Evolutionary conservation across 64 coral and sea anemone species (phyloP).

Genomic region (Stichodactyla helianthus): DNA sequence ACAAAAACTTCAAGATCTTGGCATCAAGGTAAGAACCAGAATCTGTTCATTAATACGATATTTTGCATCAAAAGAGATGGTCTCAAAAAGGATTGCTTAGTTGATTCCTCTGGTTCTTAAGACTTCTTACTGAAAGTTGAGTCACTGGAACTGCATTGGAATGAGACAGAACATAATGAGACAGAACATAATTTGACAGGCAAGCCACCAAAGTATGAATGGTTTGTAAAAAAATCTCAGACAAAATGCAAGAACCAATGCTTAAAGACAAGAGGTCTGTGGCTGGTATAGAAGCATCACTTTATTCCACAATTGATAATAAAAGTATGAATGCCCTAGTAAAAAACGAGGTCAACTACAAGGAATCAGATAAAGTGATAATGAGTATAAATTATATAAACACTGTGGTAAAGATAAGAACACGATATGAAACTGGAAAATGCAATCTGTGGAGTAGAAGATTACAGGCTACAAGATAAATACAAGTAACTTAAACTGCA

Average conservation of each 20-base stretch:
- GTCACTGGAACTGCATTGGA: conserved; percentile 35
- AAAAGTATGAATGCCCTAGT: conserved; percentile 35
- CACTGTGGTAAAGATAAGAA: conserved; percentile 17
- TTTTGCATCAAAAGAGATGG: not conserved
- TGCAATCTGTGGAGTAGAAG: conserved; percentile 18
- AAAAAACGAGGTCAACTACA: conserved; percentile 24
- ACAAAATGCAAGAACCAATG: conserved; percentile 31
- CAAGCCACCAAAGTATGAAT: conserved; percentile 33
- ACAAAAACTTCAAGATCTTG: not conserved
- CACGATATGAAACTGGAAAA: conserved; percentile 36
- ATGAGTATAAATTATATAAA: conserved; percentile 3
- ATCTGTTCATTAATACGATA: conserved; percentile 22
- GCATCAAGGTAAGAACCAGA: conserved; percentile 14
- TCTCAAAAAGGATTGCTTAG: conserved; percentile 14
- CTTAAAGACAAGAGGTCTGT: not conserved
- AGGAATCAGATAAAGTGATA: not conserved
- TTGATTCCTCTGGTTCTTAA: not conserved
- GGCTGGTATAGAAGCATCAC: conserved; percentile 24
- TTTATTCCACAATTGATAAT: conserved; percentile 38
- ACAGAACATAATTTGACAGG: conserved; percentile 16
- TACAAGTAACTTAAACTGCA: conserved; percentile 3
- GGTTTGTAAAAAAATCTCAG: conserved; percentile 33
- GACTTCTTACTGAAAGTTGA: conserved; percentile 28
- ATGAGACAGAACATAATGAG: conserved; percentile 36
- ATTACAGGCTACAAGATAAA: conserved; percentile 27